Evolutionary conservation across 2,797 vertebrate species (phyloP).

Genomic region (Hapalemur alaotrensis): DNA sequence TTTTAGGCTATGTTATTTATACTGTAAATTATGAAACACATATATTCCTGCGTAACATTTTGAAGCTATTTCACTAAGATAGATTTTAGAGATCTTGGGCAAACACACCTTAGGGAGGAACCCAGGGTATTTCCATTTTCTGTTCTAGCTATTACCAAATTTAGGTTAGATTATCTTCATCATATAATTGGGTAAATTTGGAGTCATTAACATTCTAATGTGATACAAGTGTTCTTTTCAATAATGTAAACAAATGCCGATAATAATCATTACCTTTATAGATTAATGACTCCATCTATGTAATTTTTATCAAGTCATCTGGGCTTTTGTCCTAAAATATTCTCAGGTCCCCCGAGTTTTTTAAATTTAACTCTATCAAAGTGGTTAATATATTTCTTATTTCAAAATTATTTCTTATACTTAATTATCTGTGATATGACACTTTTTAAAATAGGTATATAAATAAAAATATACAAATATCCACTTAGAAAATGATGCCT

Average conservation of each 20-base stretch:
- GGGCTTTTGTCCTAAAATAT: not conserved
- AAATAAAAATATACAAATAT: not conserved
- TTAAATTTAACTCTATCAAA: not conserved
- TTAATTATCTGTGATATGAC: not conserved
- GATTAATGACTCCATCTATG: not conserved
- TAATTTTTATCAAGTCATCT: not conserved
- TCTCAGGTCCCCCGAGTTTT: not conserved
- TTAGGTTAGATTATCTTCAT: not conserved
- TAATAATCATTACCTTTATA: not conserved
- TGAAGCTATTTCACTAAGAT: not conserved
- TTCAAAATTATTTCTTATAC: not conserved
- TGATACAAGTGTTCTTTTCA: not conserved
- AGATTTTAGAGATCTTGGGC: not conserved
- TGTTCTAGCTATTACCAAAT: not conserved
- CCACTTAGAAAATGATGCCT: not conserved
- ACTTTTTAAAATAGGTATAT: not conserved
- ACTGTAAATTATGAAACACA: not conserved
- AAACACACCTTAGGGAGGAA: not conserved
- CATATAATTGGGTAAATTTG: not conserved
- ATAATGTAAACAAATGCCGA: not conserved
- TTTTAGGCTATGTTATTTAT: not conserved
- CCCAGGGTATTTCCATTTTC: not conserved
- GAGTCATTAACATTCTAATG: not conserved
- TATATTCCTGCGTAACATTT: not conserved
- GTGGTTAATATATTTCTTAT: not conserved